Base-by-base conservation (phyloP, 2,888 invertebrate genomes). In the Drosophila austrosaltans region DNA sequence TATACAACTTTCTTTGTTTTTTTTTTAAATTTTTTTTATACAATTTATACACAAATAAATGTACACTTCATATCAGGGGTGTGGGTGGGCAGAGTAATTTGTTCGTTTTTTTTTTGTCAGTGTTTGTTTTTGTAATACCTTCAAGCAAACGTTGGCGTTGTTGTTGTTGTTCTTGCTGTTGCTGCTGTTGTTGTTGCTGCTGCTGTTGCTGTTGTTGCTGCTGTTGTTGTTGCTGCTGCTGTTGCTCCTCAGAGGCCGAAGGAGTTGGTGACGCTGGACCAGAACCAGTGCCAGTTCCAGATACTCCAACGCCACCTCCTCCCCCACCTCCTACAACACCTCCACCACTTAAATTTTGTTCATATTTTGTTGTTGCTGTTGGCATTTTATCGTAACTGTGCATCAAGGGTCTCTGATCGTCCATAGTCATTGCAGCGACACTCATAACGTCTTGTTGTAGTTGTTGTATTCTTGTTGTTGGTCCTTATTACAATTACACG, bases 401-500 rank as follows among this genome's bases (percentile, higher is more conserved):
- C 91, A 91, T 90, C 82, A 92, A 90, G 70, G 92, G 91, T 91
- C 92, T 91, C 79, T 91, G 92, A 91, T 92, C 91, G 90, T 91
- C 91, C 90, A 92, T 88, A 87, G 91, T 91, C 91, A 92, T 91
- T 89, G 92, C 92, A 91, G 91, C 91, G 90, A 91, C 91, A 91
- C 91, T 91, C 91, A 91, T 89, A 77, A 87, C 81, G 63, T 62
- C 71, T 39, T 69, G 39, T 70, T 66, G 69, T 70, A 69, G 61
- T 62, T 36, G 39, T 63, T 71, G 62, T 69, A 66, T 59, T 73
- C 64, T 74, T 62, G 56, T 54, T 58, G 57, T 69, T 53, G 69
- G 86, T 82, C 86, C 78, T 78, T 82, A 70, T 75, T 63, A 53
- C 63, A 40, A 39, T 39, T 67, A 57, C 70, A 53, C 70, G 54